These are phyloP conservation scores for Drosophila tristis DNA, from an alignment of 1,140 invertebrate species.

Conservation along the genomic window DNA sequence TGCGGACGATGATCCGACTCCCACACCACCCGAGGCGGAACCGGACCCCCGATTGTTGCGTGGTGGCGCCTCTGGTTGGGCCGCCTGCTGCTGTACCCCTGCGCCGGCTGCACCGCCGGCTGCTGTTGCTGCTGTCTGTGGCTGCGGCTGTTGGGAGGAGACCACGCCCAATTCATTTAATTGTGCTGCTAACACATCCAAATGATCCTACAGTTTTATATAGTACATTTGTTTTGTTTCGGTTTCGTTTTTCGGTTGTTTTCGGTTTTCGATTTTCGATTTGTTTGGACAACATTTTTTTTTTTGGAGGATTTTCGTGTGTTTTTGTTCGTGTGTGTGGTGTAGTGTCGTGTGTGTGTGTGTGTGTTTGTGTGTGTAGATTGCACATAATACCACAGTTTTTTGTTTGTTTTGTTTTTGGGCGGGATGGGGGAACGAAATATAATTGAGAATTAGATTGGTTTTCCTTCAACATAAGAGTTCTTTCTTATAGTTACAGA, in stretches of 20 bases:
- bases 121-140: slow-evolving; percentile 73
- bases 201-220: slow-evolving; percentile 88
- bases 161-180: slow-evolving; percentile 95
- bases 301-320: slow-evolving; percentile 64
- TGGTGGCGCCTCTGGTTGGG: slow-evolving; percentile 86
- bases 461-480: slow-evolving; percentile 51
- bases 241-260: slow-evolving; percentile 22
- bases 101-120: slow-evolving; percentile 84
- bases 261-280: slow-evolving; percentile 4
- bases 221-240: slow-evolving; percentile 51
- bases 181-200: slow-evolving; percentile 96
- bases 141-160: slow-evolving; percentile 85
- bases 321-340: slow-evolving; percentile 14
- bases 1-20: slow-evolving; percentile 14
- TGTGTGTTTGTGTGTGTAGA: slow-evolving; percentile 42
- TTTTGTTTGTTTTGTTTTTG: slow-evolving; percentile 47
- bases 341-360: slow-evolving; percentile 40
- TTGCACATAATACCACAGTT: slow-evolving; percentile 74
- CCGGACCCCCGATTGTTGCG: slow-evolving; percentile 85
- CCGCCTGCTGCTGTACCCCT: slow-evolving; percentile 59
- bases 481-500: slow-evolving; percentile 55
- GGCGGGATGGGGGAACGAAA: slow-evolving; percentile 58
- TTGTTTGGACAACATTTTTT: slow-evolving; percentile 43
- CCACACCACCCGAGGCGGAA: slow-evolving; percentile 35
- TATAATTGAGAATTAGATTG: slow-evolving; percentile 84